Base-by-base conservation (phyloP, 2,113 vertebrate genomes). In the Takifugu flavidus region DNA sequence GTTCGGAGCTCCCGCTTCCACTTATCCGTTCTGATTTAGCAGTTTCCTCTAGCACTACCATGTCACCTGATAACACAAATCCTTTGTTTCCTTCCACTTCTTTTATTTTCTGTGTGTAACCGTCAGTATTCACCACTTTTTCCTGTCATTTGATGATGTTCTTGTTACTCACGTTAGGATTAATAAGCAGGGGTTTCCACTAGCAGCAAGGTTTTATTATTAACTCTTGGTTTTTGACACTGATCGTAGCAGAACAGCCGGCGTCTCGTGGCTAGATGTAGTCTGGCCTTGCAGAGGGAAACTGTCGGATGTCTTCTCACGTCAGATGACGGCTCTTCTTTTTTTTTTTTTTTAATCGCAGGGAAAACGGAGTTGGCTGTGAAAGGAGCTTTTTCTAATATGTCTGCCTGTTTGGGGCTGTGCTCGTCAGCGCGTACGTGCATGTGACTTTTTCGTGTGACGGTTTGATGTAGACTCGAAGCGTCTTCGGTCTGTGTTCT, bases 371-470 rank as follows among this genome's bases (percentile, higher is more conserved):
- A 73, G 53, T 53, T 44, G 50, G 71, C 60, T 68, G 55, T 49
- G 54, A 62, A 47, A 8, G 7, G 34, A 51, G 43, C n/a, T 5
- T 49, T 31, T 26, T 13, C 25, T 34, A 13, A 4, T 0, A 7
- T 42, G 56, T 64, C 28, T 20, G 65, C 49, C 65, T 74, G 74
- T 59, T 50, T 27, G 29, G 61, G 54, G 53, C 42, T 61, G 0
- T 10, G 44, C 1, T 59, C 59, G 62, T 61, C 25, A 25, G 56
- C 59, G 50, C 49, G 68, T 62, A 12, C 42, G 59, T 80, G 80
- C 71, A 77, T 82, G 79, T 69, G 62, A 53, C 62, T 53, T 84
- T 65, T 53, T 27, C 74, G 75, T 28, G 49, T 68, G 70, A 50
- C 20, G 47, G 54, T 71, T 61, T 59, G 43, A 3, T 12, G 26